phyloP scores from a whole-genome alignment of 2,113 vertebrate genomes.

The Coracopsis vasa region DNA sequence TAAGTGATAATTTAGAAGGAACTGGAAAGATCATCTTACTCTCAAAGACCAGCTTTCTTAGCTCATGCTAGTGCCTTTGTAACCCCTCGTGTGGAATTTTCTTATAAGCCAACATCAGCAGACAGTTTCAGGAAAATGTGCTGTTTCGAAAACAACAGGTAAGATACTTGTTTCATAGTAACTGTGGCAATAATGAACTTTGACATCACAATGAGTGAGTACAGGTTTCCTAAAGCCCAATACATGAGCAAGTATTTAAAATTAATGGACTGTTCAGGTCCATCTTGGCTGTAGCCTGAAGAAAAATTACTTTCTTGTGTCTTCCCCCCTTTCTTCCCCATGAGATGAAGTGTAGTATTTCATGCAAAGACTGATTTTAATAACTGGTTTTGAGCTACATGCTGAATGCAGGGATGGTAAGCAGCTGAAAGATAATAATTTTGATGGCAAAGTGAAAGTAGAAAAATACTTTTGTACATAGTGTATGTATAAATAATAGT shows the following conservation, averaged over 20 bases:
- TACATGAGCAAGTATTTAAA: neutral
- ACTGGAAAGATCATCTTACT: neutral
- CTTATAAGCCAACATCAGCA: neutral
- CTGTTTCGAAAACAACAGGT: neutral
- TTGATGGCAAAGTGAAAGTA: neutral
- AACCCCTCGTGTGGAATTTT: neutral
- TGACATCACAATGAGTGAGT: neutral
- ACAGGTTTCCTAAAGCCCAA: neutral
- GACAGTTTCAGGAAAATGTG: neutral
- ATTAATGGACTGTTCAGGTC: neutral
- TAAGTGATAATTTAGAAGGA: neutral
- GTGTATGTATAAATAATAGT: neutral
- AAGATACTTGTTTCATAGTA: neutral
- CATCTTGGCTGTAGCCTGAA: neutral
- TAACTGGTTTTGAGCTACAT: neutral
- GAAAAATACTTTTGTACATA: neutral
- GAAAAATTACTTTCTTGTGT: neutral
- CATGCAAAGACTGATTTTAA: neutral
- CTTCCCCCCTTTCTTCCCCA: fast-evolving
- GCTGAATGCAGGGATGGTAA: neutral
- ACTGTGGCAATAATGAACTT: neutral
- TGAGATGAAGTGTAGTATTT: neutral
- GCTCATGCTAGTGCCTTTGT: neutral
- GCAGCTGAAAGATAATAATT: neutral
- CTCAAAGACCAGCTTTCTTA: neutral